These are phyloP conservation scores for Acanthosoma haemorrhoidale DNA, from an alignment of 2,888 invertebrate species.

Conservation along the genomic window DNA sequence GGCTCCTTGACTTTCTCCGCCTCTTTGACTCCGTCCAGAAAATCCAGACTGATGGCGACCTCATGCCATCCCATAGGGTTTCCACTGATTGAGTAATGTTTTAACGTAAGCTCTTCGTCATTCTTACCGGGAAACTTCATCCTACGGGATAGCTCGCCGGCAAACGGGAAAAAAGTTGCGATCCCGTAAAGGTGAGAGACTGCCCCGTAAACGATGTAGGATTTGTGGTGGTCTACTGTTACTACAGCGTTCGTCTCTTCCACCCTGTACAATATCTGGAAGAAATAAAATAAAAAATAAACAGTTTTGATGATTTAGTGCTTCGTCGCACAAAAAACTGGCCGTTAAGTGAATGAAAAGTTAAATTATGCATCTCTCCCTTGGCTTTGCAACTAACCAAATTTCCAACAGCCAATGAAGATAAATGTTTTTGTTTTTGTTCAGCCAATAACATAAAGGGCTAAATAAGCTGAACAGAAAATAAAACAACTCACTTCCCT, in stretches of 20 bases:
- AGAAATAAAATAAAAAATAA: not conserved
- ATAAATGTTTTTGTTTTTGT: no score
- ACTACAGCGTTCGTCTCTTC: not conserved
- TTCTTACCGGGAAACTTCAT: not conserved
- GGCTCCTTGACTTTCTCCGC: not conserved
- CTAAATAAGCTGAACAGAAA: no score
- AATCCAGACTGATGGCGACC: not conserved
- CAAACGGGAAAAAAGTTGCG: not conserved
- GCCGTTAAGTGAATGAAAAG: no score
- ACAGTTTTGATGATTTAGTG: no score
- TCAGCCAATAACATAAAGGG: no score
- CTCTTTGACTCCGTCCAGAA: not conserved
- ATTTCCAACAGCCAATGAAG: no score
- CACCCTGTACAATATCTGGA: not conserved
- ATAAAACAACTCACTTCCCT: no score
- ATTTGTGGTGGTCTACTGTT: not conserved
- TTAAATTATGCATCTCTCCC: no score
- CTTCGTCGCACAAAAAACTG: no score
- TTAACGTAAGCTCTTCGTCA: not conserved
- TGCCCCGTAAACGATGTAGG: not conserved
- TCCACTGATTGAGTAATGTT: not conserved
- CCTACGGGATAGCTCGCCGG: not conserved
- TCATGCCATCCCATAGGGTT: slow-evolving; percentile 7
- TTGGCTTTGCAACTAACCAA: no score
- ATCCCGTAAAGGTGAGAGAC: not conserved